A percentile compares a stretch with the other conserved stretches of the same genome.
These are phyloP conservation scores for Amphibalanus amphitrite DNA, from an alignment of 1,140 invertebrate genomes.

Conservation along the genomic window DNA sequence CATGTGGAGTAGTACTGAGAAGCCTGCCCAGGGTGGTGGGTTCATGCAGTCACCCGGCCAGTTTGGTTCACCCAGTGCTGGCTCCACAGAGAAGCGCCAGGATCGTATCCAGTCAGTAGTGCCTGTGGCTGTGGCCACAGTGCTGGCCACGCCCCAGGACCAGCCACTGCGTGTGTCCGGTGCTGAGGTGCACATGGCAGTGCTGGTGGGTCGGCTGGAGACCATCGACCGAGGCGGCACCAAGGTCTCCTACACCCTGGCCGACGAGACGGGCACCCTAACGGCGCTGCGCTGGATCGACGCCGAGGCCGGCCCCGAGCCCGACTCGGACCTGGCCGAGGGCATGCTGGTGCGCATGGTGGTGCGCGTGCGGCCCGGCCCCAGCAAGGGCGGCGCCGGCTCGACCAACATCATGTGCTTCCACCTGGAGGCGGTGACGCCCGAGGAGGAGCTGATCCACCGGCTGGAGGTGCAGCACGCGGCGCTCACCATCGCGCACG, in stretches of 20 bases:
- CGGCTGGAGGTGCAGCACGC: slow-evolving; percentile 41
- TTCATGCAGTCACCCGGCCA: background rate
- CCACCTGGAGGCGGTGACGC: slow-evolving; percentile 41
- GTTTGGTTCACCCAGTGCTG: background rate
- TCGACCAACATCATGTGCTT: slow-evolving; percentile 45
- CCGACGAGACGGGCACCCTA: slow-evolving; percentile 39
- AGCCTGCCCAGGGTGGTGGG: background rate
- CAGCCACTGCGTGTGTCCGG: background rate
- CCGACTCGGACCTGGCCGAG: slow-evolving; percentile 15
- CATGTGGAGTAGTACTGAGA: background rate
- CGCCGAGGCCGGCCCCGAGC: slow-evolving; percentile 9
- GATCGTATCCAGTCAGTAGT: background rate
- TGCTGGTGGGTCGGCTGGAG: slow-evolving; percentile 36
- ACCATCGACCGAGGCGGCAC: slow-evolving; percentile 38
- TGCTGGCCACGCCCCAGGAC: background rate
- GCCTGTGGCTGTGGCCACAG: background rate
- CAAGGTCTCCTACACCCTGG: slow-evolving; percentile 40
- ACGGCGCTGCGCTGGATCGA: slow-evolving; percentile 23
- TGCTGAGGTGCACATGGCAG: slow-evolving; percentile 25
- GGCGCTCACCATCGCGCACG: slow-evolving; percentile 31
- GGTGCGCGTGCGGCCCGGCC: slow-evolving; percentile 17
- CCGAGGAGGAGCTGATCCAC: slow-evolving; percentile 45
- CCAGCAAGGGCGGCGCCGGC: slow-evolving; percentile 43
- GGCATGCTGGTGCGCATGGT: slow-evolving; percentile 9
- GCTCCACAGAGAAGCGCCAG: background rate